Conservation (phyloP, 1,140 invertebrate species). For the Zaprionus lachaisei region DNA sequence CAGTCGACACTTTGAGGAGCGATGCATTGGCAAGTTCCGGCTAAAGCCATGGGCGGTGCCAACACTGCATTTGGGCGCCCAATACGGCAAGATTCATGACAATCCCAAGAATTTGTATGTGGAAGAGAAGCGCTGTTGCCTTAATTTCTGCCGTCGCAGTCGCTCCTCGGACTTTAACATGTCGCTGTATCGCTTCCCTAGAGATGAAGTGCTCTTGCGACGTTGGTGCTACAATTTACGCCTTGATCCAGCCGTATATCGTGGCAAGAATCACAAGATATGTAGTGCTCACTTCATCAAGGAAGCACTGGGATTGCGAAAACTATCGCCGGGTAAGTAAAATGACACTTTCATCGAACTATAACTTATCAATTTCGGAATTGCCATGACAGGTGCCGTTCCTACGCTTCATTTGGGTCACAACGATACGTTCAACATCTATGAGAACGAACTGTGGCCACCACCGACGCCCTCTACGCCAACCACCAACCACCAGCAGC, state of each 20-base stretch:
- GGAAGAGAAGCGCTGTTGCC: constrained; percentile 78
- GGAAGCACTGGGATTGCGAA: constrained; percentile 72
- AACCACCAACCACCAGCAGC: constrained; percentile 34
- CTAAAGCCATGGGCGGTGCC: constrained; percentile 81
- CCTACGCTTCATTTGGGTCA: constrained; percentile 78
- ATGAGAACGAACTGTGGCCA: constrained; percentile 77
- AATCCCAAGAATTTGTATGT: constrained; percentile 76
- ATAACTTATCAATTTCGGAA: background rate
- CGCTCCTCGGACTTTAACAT: constrained; percentile 80
- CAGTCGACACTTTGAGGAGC: constrained; percentile 78
- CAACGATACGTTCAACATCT: constrained; percentile 80
- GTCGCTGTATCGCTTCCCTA: constrained; percentile 76
- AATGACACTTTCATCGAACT: background rate
- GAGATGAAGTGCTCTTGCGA: constrained; percentile 69
- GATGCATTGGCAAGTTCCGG: constrained; percentile 79
- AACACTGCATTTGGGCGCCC: constrained; percentile 73
- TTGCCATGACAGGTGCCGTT: constrained; percentile 57
- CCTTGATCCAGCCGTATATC: constrained; percentile 74
- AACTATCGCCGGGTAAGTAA: constrained; percentile 69
- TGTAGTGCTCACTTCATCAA: constrained; percentile 81
- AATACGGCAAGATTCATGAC: constrained; percentile 78
- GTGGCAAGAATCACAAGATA: constrained; percentile 82
- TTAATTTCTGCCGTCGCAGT: constrained; percentile 75
- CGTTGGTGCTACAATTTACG: constrained; percentile 82
- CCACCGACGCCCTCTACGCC: constrained; percentile 56